phyloP scores from a whole-genome alignment of 2,888 invertebrate genomes.

The Dryomyza anilis region DNA sequence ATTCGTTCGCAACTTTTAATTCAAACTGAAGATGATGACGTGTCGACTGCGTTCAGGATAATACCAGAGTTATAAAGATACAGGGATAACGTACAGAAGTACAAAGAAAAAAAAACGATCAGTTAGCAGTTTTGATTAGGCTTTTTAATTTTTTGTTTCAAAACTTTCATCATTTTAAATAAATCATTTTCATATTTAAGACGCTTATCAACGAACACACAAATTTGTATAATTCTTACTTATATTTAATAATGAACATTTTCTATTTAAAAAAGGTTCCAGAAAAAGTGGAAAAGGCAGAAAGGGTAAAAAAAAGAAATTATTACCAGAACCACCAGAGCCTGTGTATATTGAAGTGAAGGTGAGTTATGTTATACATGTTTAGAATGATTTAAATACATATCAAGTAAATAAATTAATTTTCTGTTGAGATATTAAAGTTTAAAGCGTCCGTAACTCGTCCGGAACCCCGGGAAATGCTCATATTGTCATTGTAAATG shows the following conservation, averaged over 20 bases:
- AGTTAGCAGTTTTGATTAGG: background rate
- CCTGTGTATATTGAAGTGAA: constrained; percentile 57
- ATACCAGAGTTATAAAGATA: too few species aligned
- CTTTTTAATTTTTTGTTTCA: background rate
- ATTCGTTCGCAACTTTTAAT: constrained; percentile 17
- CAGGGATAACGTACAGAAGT: too few species aligned
- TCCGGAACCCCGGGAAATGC: too few species aligned
- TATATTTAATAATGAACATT: too few species aligned
- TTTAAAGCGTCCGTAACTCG: too few species aligned
- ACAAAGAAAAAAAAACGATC: too few species aligned
- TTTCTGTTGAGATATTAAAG: too few species aligned
- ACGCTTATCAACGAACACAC: background rate
- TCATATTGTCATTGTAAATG: too few species aligned
- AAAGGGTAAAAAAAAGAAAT: constrained; percentile 43
- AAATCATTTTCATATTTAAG: constrained; percentile 4
- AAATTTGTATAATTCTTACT: background rate
- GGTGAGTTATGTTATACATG: constrained; percentile 48
- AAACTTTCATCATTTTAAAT: constrained; percentile 13
- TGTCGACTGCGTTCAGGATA: background rate
- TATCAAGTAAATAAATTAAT: background rate
- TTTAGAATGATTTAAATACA: too few species aligned
- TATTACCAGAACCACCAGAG: constrained; percentile 47
- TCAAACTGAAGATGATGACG: constrained; percentile 4
- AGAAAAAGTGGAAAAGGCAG: constrained; percentile 50
- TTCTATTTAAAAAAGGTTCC: constrained; percentile 21